These are phyloP conservation scores for Spisula solida DNA, from an alignment of 2,888 invertebrate genomes.

Conservation along the genomic window DNA sequence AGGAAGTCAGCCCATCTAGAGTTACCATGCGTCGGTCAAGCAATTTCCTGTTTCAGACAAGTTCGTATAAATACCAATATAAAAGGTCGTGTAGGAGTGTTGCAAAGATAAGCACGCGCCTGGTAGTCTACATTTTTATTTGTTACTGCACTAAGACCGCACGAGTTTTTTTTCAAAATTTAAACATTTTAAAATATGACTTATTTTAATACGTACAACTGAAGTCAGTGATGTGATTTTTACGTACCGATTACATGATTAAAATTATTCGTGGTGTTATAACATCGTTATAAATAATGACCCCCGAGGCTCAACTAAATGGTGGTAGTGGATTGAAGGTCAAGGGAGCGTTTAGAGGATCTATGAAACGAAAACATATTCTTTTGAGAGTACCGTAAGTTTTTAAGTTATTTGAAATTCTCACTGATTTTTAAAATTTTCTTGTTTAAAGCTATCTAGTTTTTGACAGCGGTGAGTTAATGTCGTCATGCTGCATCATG, in stretches of 20 bases:
- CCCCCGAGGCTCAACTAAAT: constrained; percentile 44
- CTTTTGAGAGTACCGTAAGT: constrained; percentile 57
- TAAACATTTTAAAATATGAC: not conserved
- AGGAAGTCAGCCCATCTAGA: constrained; percentile 50
- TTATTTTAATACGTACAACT: not conserved
- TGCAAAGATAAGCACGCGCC: not conserved
- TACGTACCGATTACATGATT: not conserved
- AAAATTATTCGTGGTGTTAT: not conserved
- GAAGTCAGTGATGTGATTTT: not conserved
- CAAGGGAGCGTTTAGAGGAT: constrained; percentile 45
- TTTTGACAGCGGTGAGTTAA: too few relatives aligned
- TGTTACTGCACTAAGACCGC: not conserved
- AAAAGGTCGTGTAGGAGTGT: not conserved
- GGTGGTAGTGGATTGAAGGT: constrained; percentile 56
- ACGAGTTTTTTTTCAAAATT: not conserved
- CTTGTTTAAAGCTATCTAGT: not conserved
- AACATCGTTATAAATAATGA: constrained; percentile 9
- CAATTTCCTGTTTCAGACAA: constrained; percentile 47
- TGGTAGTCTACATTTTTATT: not conserved
- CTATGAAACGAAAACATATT: constrained; percentile 50
- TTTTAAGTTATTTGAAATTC: not conserved
- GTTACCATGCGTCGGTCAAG: constrained; percentile 29
- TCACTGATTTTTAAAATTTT: not conserved
- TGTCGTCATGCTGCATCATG: too few relatives aligned
- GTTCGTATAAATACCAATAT: not conserved